Conservation (phyloP, 2,797 vertebrate species). For the Vespertilio murinus region DNA sequence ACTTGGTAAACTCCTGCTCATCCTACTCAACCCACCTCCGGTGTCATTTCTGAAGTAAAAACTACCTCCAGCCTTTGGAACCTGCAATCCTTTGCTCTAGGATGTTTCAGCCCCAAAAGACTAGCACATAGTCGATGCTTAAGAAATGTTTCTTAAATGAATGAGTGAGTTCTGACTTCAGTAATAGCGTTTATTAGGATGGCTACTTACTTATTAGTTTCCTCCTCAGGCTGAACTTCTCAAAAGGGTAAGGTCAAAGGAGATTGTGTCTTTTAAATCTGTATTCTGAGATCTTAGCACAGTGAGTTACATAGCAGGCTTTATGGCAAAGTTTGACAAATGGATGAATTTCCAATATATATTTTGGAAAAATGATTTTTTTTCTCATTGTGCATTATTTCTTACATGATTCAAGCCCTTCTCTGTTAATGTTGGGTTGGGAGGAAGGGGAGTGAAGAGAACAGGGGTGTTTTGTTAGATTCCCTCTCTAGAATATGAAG, state of each 20-base stretch:
- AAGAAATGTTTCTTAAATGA: slow-evolving; percentile 14
- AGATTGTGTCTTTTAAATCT: not conserved
- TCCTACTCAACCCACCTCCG: not conserved
- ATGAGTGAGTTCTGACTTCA: not conserved
- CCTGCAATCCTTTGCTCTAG: not conserved
- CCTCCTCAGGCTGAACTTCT: not conserved
- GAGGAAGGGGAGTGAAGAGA: not conserved
- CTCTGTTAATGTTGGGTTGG: not conserved
- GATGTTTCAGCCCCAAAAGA: not conserved
- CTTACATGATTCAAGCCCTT: not conserved
- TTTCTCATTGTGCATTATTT: not conserved
- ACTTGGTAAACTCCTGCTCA: not conserved
- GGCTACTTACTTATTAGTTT: not conserved
- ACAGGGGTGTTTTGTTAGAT: not conserved
- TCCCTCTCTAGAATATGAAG: not conserved
- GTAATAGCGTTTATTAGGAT: not conserved
- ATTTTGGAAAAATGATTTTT: not conserved
- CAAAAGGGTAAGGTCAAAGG: not conserved
- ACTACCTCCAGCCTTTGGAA: not conserved
- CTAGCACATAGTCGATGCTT: not conserved
- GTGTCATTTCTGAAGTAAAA: not conserved
- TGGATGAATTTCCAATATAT: not conserved
- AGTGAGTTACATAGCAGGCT: not conserved
- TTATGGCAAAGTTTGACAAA: not conserved
- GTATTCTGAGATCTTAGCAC: not conserved